Evolutionary conservation across 2,113 vertebrate genomes (phyloP).

Genomic region (Triplophysa tibetana): DNA sequence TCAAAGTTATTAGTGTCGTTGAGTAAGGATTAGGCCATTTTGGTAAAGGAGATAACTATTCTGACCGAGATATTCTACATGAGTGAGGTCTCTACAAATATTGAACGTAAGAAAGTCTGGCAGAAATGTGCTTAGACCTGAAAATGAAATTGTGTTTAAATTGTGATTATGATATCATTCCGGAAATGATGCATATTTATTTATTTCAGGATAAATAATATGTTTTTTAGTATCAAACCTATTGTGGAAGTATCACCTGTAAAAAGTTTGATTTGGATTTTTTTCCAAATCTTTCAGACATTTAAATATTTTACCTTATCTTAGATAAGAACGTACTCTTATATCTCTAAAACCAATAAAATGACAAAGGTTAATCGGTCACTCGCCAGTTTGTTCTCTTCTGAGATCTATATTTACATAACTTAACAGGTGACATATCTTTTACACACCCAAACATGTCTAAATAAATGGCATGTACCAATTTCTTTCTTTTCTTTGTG

Average conservation of each 20-base stretch:
- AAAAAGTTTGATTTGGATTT: background rate
- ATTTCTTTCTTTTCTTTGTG: background rate
- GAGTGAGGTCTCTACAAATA: too few species aligned
- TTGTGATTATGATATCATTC: too few species aligned
- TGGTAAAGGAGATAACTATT: background rate
- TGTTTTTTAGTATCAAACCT: too few species aligned
- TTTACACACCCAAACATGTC: slow-evolving; percentile 22
- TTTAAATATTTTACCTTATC: background rate
- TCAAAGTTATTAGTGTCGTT: background rate
- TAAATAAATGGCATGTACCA: slow-evolving; percentile 49
- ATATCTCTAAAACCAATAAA: background rate
- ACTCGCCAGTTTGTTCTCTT: background rate
- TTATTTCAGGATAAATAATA: too few species aligned
- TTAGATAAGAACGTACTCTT: background rate
- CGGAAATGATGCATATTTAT: too few species aligned
- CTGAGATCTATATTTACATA: slow-evolving; percentile 22
- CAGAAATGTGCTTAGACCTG: too few species aligned
- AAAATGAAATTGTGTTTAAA: too few species aligned
- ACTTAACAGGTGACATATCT: slow-evolving; percentile 41
- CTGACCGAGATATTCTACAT: background rate
- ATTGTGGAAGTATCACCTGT: too few species aligned
- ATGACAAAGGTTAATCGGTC: slow-evolving; percentile 9
- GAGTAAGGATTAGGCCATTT: background rate
- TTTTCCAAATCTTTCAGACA: background rate
- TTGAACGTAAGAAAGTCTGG: too few species aligned